These are phyloP conservation scores for Pogonognathellus flavescens DNA, from an alignment of 1,140 invertebrate genomes.

Conservation along the genomic window DNA sequence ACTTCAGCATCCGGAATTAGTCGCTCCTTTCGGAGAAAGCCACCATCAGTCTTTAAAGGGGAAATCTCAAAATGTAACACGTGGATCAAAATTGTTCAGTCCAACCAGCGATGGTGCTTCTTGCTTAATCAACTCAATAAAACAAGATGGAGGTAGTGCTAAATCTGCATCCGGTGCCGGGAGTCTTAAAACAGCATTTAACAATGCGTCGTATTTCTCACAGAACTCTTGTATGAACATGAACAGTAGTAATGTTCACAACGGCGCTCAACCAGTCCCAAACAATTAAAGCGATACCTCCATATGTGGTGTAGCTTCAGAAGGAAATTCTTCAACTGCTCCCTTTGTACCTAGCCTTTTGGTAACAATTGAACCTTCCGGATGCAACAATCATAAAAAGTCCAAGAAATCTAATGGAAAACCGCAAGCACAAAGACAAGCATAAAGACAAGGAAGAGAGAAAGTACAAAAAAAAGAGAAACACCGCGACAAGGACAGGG, in stretches of 20 bases:
- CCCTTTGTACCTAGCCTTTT: not conserved
- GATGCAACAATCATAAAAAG: constrained; percentile 51
- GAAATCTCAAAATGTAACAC: too few relatives aligned
- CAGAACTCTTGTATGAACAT: not conserved
- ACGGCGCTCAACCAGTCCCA: constrained; percentile 9
- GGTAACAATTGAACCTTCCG: not conserved
- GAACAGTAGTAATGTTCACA: constrained; percentile 11
- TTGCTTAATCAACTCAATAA: constrained; percentile 22
- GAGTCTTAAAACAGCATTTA: not conserved
- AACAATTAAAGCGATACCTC: too few relatives aligned
- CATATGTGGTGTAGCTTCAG: not conserved
- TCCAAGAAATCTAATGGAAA: constrained; percentile 70
- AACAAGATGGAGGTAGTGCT: not conserved
- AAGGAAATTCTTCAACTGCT: not conserved
- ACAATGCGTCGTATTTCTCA: not conserved
- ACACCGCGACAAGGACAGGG: constrained; percentile 67
- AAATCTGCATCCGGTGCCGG: not conserved
- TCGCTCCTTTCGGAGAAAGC: constrained; percentile 24
- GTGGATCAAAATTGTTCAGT: constrained; percentile 37
- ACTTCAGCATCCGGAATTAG: constrained; percentile 31
- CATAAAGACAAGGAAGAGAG: constrained; percentile 76
- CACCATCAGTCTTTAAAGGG: not conserved
- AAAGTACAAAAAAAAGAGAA: constrained; percentile 72
- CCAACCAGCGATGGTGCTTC: constrained; percentile 5
- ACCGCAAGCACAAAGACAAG: constrained; percentile 79